phyloP scores from a whole-genome alignment of 2,797 vertebrate species.

The Natrix natrix region DNA sequence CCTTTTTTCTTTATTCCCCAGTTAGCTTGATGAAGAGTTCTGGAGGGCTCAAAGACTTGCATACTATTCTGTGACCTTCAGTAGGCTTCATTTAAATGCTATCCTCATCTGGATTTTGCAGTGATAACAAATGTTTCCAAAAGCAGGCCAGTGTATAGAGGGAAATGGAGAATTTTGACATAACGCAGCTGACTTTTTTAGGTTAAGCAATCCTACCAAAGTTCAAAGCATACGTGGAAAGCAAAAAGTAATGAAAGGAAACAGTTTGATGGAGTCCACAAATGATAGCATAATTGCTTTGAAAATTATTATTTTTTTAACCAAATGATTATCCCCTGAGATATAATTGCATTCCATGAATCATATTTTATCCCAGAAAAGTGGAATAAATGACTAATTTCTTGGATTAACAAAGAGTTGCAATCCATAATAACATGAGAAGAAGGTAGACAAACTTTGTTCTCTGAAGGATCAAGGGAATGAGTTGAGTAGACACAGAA shows the following conservation, averaged over 20 bases:
- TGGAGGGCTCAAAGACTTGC: background rate
- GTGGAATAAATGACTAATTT: conserved; percentile 71
- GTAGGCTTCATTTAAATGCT: background rate
- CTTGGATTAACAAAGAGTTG: conserved; percentile 70
- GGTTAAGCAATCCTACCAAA: conserved; percentile 64
- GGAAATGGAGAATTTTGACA: conserved; percentile 77
- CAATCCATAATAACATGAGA: conserved; percentile 62
- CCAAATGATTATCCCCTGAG: conserved; percentile 70
- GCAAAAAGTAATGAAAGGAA: conserved; percentile 69
- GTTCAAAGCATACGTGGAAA: conserved; percentile 74
- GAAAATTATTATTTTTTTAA: conserved; percentile 32
- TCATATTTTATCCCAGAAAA: conserved; percentile 67
- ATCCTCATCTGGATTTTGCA: background rate
- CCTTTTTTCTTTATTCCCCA: background rate
- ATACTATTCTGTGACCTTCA: background rate
- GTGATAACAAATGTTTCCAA: conserved; percentile 14
- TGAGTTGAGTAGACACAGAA: background rate
- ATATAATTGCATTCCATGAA: conserved; percentile 68
- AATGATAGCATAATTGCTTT: conserved; percentile 74
- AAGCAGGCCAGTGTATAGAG: background rate
- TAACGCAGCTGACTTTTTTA: conserved; percentile 61
- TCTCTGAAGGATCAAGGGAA: conserved; percentile 45
- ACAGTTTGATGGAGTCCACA: conserved; percentile 76
- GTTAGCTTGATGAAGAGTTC: background rate
- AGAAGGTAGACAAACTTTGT: conserved; percentile 53